Percentiles rank a stretch among this genome's conserved stretches.
Conservation (phyloP, 2,888 invertebrate species). For the Leptopilina syphax region DNA sequence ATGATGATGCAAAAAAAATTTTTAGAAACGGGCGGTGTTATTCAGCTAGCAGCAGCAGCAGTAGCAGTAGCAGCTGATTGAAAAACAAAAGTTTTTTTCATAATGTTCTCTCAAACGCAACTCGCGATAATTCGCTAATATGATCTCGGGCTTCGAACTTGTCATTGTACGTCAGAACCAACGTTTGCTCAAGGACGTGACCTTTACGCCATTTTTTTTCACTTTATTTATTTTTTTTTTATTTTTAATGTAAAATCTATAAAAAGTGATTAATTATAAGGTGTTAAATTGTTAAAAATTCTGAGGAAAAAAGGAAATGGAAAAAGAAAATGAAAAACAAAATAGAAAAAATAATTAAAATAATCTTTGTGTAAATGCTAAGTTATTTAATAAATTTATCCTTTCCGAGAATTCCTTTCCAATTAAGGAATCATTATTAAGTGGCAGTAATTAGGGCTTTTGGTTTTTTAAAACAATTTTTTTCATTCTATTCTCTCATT, state of each 20-base stretch:
- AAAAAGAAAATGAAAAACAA: not conserved
- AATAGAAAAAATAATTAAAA: not conserved
- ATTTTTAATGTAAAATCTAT: not conserved
- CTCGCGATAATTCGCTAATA: constrained; percentile 37
- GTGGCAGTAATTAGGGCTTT: too few relatives aligned
- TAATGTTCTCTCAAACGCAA: constrained; percentile 20
- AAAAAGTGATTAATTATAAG: not conserved
- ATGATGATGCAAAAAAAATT: constrained; percentile 24
- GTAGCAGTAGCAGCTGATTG: constrained; percentile 17
- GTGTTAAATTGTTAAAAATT: not conserved
- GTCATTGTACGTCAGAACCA: constrained; percentile 19
- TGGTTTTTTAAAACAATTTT: too few relatives aligned
- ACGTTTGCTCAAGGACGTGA: constrained; percentile 31
- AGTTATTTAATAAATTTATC: too few relatives aligned
- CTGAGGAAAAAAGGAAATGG: too few relatives aligned
- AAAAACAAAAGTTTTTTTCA: constrained; percentile 10
- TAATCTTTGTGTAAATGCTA: not conserved
- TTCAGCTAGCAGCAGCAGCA: too few relatives aligned
- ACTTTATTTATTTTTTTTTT: too few relatives aligned
- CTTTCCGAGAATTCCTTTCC: too few relatives aligned
- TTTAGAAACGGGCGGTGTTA: not conserved
- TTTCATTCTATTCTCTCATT: too few relatives aligned
- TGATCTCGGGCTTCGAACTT: constrained; percentile 32
- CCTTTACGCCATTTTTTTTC: constrained; percentile 25
- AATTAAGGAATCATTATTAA: too few relatives aligned